Percentiles rank a stretch among this genome's conserved stretches.
phyloP scores from a whole-genome alignment of 2,888 invertebrate genomes.

The Dermolepida albohirtum region DNA sequence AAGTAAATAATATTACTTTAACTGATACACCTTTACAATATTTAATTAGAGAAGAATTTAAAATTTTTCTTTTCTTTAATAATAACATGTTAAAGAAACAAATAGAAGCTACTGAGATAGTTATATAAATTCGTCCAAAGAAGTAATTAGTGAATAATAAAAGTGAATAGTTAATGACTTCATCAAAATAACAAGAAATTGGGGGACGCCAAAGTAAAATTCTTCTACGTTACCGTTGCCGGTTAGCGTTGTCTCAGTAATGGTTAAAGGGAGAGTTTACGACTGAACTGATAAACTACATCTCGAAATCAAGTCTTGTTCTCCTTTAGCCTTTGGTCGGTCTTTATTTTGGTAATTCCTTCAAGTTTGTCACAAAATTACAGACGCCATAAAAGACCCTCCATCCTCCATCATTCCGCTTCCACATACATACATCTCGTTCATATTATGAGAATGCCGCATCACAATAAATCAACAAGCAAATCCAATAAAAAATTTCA shows the following conservation, averaged over 20 bases:
- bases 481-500: constrained; percentile 11
- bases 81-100: too few species aligned
- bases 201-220: too few species aligned
- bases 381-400: constrained; percentile 25
- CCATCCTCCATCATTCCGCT: constrained; percentile 13
- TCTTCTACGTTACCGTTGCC: not conserved
- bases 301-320: constrained; percentile 3
- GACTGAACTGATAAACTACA: not conserved
- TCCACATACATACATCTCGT: constrained; percentile 11
- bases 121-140: not conserved
- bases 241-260: not conserved
- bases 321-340: not conserved
- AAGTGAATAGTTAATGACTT: too few species aligned
- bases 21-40: too few species aligned
- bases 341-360: constrained; percentile 17
- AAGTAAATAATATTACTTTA: too few species aligned
- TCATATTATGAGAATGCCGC: constrained; percentile 1
- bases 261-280: constrained; percentile 2
- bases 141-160: not conserved
- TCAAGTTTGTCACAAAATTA: constrained; percentile 30
- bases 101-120: not conserved
- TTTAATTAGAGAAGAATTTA: too few species aligned
- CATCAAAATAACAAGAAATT: too few species aligned
- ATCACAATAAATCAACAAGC: constrained; percentile 10
- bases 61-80: too few species aligned